Evolutionary conservation across 23 tunicate species (phyloP), one percentile per base, ranked within the genome.

Genomic region (Halocynthia aurantium): DNA sequence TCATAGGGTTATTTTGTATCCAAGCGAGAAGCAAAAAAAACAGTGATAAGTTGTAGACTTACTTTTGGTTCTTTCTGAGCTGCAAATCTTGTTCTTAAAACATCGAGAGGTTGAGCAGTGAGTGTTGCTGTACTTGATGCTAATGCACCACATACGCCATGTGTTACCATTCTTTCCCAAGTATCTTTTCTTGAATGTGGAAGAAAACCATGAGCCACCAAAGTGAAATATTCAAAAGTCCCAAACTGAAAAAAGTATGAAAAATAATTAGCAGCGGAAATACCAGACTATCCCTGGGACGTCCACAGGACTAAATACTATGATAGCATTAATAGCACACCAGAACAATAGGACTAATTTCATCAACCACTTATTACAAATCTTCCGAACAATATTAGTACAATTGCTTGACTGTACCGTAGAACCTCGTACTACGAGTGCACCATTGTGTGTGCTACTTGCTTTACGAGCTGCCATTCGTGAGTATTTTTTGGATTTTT

Each of bases 31-130:
- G 4, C 4, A 31, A 31, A 31, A n/a, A 31, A 31, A 31, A 1
- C 44, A 31, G 44, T 31, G 1, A 31, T 31, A 31, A 31, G 44
- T 31, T 31, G 44, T 31, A 31, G 44, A 31, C 56, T 72, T 22
- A 91, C 97, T 84, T 81, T 88, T 58, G 97, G 97, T 53, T 91
- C 97, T 69, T 83, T 91, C 64, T 91, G 97, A 6, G 97, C 91
- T n/a, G 97, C 97, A 82, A 91, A 91, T 64, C 97, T 58, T 22
- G 97, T 91, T 44, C 97, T 73, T 2, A 91, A 68, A 55, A 91
- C 97, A 85, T 91, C 97, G 8, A 91, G 82, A 18, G 97, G 97
- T 31, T 91, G 97, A 67, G 91, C 81, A 6, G 67, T 15, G 55
- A 73, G 50, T 72, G 87, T 91, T 7, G 86, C 90, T 7, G 82